Base-by-base conservation (phyloP, 1,140 invertebrate genomes). In the Melipona quadrifasciata region DNA sequence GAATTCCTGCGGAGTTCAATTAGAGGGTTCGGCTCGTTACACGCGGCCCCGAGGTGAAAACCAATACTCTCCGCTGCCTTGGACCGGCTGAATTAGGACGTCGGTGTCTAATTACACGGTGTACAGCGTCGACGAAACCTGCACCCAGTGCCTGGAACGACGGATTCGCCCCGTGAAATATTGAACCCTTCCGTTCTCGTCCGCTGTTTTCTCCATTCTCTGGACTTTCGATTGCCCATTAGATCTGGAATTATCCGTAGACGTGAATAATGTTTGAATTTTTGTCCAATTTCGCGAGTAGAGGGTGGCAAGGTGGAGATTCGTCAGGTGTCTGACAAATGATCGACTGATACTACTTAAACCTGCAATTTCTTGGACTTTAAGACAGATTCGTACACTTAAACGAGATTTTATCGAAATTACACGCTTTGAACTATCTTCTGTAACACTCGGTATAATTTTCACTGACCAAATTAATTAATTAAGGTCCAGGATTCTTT, bases 1-100 rank as follows among this genome's bases (percentile, higher is more conserved):
- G 53, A 51, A 74, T 74, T 74, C 72, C 72, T 74, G 51, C 72
- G 72, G 72, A 74, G 72, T 74, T 74, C 72, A 74, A 74, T 74
- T 74, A 74, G 72, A 57, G 72, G 47, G 72, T 57, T 74, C 51
- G 72, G 72, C 72, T 74, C 72, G 72, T 74, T 74, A 74, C 53
- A 55, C 72, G 17, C 72, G 47, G 27, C n/a, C 39, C 19, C 17
- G 72, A 74, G 72, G 72, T 21, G 72, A 74, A 74, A 74, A 55
- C 72, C 73, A 75, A 75, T 75, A 57, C 55, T 24, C 55, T 24
- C n/a, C 21, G 72, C 51, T 75, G 21, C 53, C 73, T 75, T 57
- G 73, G 73, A 75, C 31, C 53, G 47, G n/a, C 47, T 55, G 73
- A 75, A 75, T 75, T 75, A 75, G 73, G 53, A 75, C 53, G 53